Base-by-base conservation (phyloP, 2,797 vertebrate species). In the Scomberomorus guttatus region DNA sequence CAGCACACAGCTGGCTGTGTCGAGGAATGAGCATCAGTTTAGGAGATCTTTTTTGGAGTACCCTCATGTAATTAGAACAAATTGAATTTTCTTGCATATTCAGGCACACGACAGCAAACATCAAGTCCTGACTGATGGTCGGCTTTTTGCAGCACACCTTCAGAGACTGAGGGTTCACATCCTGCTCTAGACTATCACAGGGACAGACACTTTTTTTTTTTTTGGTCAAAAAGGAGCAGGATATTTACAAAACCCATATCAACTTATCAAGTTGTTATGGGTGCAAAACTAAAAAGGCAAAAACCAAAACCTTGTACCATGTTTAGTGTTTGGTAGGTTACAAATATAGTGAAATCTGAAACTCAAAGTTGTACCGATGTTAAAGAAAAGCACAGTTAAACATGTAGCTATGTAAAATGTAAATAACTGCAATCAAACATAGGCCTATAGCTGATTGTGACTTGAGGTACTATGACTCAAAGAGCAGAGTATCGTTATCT, bases 371-470 rank as follows among this genome's bases (percentile, higher is more conserved):
- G 57, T 75, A 71, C 12, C 14, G 55, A 77, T 54, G 24, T 54
- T 37, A 70, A 87, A 67, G 68, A 73, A 76, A 74, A 69, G 48
- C 46, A 37, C 29, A 34, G 52, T 57, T 64, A 62, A 71, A 71
- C 61, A 29, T 72, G 50, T 27, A 77, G 50, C 15, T 59, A 68
- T 64, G 58, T 66, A n/a, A 69, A 82, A 80, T 83, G 83, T 91
- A 83, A 90, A 91, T 75, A 81, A 44, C 20, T 72, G 51, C 54
- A 77, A 73, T 84, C 27, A 88, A 83, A 73, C 48, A 72, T 48
- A 62, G 42, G 15, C 39, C 62, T 42, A 15, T 32, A 77, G 75
- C 12, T 66, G 65, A 74, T 2, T 69, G 25, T 64, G 70, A 75
- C 48, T 60, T 69, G 39, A 75, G 39, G 37, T 74, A 18, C 50